These are phyloP conservation scores for Epsilonema sp. DNA, from an alignment of 2,888 invertebrate genomes.

Conservation along the genomic window DNA sequence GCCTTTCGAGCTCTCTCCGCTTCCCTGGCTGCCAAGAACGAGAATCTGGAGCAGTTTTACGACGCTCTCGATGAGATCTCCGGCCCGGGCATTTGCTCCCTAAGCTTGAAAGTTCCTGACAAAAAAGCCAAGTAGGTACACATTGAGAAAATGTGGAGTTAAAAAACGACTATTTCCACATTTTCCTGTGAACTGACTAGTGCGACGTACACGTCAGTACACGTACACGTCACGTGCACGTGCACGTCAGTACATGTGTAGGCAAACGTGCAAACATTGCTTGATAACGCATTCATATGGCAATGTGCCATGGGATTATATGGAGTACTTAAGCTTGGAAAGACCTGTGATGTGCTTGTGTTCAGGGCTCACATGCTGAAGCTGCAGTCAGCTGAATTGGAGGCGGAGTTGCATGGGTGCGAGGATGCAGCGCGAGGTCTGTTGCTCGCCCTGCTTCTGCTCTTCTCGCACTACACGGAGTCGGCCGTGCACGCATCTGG, in stretches of 20 bases:
- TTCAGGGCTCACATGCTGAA: conserved; percentile 1
- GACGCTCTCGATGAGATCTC: conserved; percentile 11
- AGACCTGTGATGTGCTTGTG: no score
- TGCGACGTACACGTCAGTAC: no score
- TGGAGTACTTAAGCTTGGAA: no score
- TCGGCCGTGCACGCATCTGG: conserved; percentile 77
- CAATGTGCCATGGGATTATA: no score
- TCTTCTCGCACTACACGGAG: conserved; percentile 58
- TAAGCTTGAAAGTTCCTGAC: conserved; percentile 13
- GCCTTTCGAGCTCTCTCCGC: conserved; percentile 7
- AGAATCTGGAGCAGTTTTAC: conserved; percentile 11
- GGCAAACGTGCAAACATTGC: no score
- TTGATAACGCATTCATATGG: no score
- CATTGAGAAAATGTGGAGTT: no score
- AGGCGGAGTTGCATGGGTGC: conserved; percentile 51
- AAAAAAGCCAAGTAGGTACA: conserved; percentile 16
- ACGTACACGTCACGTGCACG: no score
- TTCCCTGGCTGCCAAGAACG: conserved; percentile 6
- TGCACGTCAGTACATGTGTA: no score
- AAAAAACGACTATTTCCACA: no score
- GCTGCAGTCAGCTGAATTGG: conserved; percentile 30
- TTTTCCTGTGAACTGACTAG: no score
- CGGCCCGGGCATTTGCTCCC: conserved; percentile 8
- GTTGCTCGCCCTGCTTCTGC: conserved; percentile 52
- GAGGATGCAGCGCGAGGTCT: conserved; percentile 56